Conservation (phyloP, 2,888 invertebrate genomes). For the Podotricha telesiphe region DNA sequence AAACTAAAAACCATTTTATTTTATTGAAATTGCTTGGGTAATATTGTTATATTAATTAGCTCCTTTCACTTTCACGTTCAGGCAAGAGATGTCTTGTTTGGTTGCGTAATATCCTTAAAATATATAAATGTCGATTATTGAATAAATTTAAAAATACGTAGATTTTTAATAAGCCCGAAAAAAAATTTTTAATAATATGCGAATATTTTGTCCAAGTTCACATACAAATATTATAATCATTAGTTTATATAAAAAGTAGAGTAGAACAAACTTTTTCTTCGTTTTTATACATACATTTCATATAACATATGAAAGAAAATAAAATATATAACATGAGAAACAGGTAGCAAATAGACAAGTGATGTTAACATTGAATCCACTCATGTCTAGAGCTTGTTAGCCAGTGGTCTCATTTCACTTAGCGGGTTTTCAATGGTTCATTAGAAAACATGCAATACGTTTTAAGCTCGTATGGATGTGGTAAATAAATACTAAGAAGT, state of each 20-base stretch:
- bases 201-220: no score
- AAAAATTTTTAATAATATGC: neutral
- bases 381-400: constrained; percentile 31
- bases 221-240: no score
- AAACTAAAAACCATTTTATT: no score
- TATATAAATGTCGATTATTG: neutral
- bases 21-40: constrained; percentile 3
- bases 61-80: constrained; percentile 18
- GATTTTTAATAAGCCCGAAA: neutral
- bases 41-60: constrained; percentile 2
- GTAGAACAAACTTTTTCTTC: neutral
- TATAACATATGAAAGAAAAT: neutral
- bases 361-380: constrained; percentile 35
- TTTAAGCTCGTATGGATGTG: constrained; percentile 16
- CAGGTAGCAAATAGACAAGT: constrained; percentile 25
- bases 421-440: constrained; percentile 43
- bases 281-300: neutral
- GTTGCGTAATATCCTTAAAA: constrained; percentile 8
- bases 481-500: neutral
- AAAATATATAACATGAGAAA: constrained; percentile 1
- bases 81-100: constrained; percentile 6
- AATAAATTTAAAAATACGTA: neutral
- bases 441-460: constrained; percentile 35
- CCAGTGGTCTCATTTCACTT: constrained; percentile 40
- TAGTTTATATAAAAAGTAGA: neutral